Evolutionary conservation across 1,140 invertebrate species (phyloP), one percentile per base, ranked within the genome.

Genomic region (Stratiolaelaps scimitus): DNA sequence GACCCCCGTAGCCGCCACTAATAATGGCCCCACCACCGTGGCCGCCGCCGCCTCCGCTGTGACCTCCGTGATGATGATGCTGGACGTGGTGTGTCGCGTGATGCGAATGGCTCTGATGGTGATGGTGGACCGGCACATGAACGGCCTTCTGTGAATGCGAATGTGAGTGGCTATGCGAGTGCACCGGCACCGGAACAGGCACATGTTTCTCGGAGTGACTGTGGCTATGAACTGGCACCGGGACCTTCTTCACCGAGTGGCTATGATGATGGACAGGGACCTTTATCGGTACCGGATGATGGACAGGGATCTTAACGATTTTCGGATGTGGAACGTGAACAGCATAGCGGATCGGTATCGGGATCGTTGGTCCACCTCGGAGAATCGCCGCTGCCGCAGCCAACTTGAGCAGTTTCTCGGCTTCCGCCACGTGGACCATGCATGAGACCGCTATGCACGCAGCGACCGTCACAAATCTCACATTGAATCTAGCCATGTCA

Each of bases 131-230:
- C 19, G 47, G 47, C 15, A 48, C 19, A 15, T 20, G 26, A 60
- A 29, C 15, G 10, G 1, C 53, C 13, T 60, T n/a, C 15, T 60
- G 17, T 13, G 53, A 60, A 23, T 26, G 53, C 13, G 2, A 20
- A 28, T 48, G 23, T 10, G 34, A 10, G 34, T 40, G 34, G 34
- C 34, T 40, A 10, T 10, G 34, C 4, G 34, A 40, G 23, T 60
- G 1, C 15, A 60, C 15, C 15, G 53, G 15, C 15, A 48, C 47
- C 4, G 4, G 47, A 28, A 48, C 28, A 28, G 47, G 47, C 2
- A 60, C 53, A 34, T 60, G 53, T 26, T 60, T 60, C 53, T 29
- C 53, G 53, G 53, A 60, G 20, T 60, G 53, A 34, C 53, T 60
- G 23, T 60, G 53, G 53, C 47, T 15, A 15, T 48, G 47, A 4